Percentiles rank a stretch among this genome's conserved stretches.
phyloP scores from a whole-genome alignment of 2,888 invertebrate species.

The Lithophane leautieri region DNA sequence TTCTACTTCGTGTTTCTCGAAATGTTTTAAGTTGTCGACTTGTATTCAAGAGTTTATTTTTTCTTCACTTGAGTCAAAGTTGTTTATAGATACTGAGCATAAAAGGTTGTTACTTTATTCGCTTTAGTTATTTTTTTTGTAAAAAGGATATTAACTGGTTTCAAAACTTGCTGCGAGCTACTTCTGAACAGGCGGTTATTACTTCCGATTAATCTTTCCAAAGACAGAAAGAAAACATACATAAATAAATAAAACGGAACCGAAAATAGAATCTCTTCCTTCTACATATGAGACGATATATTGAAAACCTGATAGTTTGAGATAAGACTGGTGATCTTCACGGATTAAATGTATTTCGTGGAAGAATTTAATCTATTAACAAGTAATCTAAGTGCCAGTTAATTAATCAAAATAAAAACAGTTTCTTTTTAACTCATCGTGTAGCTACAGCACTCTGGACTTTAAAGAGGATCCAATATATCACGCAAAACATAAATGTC shows the following conservation, averaged over 20 bases:
- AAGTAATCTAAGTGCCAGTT: background rate
- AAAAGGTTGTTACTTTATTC: constrained; percentile 42
- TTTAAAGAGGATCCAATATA: constrained; percentile 21
- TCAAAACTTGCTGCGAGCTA: constrained; percentile 22
- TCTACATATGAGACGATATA: background rate
- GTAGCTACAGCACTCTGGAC: background rate
- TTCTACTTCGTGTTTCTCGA: constrained; percentile 73
- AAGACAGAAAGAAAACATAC: background rate
- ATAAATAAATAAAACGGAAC: background rate
- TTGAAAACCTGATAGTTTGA: background rate
- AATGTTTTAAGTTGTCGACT: constrained; percentile 62
- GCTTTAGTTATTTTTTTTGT: constrained; percentile 35
- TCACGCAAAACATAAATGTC: constrained; percentile 21
- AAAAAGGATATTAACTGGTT: constrained; percentile 43
- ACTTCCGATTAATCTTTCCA: constrained; percentile 41
- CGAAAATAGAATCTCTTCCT: background rate
- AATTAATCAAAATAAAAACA: constrained; percentile 11
- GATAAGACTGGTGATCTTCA: background rate
- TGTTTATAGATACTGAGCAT: constrained; percentile 33
- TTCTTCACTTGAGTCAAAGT: constrained; percentile 32
- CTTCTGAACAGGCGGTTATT: constrained; percentile 27
- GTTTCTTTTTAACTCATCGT: constrained; percentile 5
- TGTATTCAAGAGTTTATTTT: constrained; percentile 39
- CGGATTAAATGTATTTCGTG: constrained; percentile 4
- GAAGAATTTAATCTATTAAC: constrained; percentile 11